Evolutionary conservation across 1,140 invertebrate genomes (phyloP).

Genomic region (Saccostrea cuccullata): DNA sequence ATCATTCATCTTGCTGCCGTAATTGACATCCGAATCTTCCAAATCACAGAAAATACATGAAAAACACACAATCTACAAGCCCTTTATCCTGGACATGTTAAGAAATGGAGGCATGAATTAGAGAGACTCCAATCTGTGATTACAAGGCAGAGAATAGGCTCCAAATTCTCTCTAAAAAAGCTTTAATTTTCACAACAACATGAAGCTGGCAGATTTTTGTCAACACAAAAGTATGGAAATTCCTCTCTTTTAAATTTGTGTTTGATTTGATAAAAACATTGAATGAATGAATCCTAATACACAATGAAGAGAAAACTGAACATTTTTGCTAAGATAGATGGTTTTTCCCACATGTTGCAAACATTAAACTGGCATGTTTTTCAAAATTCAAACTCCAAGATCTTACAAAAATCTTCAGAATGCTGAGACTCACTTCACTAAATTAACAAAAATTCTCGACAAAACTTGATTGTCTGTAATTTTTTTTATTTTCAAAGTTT

Average conservation of each 20-base stretch:
- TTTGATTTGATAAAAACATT: background rate
- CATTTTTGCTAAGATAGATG: background rate
- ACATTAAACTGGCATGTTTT: background rate
- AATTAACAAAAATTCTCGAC: background rate
- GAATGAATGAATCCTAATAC: background rate
- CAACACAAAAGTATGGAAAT: background rate
- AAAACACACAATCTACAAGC: conserved; percentile 18
- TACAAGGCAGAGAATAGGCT: background rate
- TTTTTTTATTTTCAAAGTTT: background rate
- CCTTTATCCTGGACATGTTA: background rate
- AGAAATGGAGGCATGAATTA: background rate
- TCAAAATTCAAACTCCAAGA: background rate
- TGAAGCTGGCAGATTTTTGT: background rate
- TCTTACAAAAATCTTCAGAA: background rate
- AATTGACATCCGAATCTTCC: conserved; percentile 9
- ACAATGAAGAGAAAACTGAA: background rate
- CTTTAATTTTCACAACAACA: background rate
- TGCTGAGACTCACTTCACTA: background rate
- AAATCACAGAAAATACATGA: conserved; percentile 22
- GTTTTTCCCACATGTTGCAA: background rate
- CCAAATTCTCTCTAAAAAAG: background rate
- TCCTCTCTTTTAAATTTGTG: background rate
- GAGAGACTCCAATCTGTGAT: background rate
- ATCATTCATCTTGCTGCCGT: background rate
- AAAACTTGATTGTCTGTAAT: background rate